Evolutionary conservation across 2,113 vertebrate genomes (phyloP).

Genomic region (Sprattus sprattus): DNA sequence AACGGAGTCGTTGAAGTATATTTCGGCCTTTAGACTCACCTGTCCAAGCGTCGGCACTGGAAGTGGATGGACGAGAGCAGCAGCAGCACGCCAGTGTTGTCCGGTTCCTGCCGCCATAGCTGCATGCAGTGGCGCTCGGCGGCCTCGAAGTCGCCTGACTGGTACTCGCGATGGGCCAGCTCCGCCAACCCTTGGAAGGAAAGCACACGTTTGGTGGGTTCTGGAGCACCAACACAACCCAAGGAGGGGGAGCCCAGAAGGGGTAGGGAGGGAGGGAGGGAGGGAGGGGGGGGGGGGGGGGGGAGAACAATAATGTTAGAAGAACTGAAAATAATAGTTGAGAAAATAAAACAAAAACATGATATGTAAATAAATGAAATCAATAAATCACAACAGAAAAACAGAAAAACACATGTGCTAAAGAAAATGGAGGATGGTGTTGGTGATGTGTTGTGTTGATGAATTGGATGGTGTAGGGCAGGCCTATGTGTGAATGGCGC

Average conservation of each 20-base stretch:
- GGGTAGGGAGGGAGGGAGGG: neutral
- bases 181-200: slow-evolving; percentile 99
- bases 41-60: slow-evolving; percentile 98
- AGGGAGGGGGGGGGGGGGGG: slow-evolving; percentile 45
- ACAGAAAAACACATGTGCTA: too few species aligned
- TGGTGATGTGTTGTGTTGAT: neutral
- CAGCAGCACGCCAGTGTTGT: slow-evolving; percentile 96
- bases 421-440: too few species aligned
- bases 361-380: too few species aligned
- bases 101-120: slow-evolving; percentile 97
- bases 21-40: slow-evolving; percentile 78
- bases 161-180: slow-evolving; percentile 99
- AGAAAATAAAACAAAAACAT: too few species aligned
- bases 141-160: slow-evolving; percentile 98
- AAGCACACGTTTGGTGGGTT: slow-evolving; percentile 99
- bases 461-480: neutral
- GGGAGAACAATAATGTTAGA: too few species aligned
- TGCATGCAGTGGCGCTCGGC: slow-evolving; percentile 99
- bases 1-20: too few species aligned
- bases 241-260: slow-evolving; percentile 50
- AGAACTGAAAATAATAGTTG: too few species aligned
- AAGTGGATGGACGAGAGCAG: slow-evolving; percentile 98
- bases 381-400: too few species aligned
- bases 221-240: slow-evolving; percentile 96
- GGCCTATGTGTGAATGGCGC: neutral